Base-by-base conservation (phyloP, 2,888 invertebrate species). In the Oligia fasciuncula region DNA sequence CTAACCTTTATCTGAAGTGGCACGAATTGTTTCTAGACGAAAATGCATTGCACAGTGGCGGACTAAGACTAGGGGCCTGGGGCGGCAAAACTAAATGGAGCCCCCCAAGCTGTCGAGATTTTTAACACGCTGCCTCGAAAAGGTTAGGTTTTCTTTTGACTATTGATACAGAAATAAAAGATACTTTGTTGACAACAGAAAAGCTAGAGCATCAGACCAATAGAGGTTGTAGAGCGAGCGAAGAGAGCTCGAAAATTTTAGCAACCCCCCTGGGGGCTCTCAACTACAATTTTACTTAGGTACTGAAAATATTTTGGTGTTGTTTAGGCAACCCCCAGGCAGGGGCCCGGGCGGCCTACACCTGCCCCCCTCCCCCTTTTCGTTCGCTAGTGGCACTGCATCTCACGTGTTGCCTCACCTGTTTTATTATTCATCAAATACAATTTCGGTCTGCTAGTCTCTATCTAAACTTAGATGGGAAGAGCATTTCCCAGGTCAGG, bases 341-440 rank as follows among this genome's bases (percentile, higher is more conserved):
- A 4, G 60, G n/a, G 29, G 8, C 17, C 35, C 2, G 14, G 14
- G 29, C 17, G 6, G 17, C 14, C 4, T 54, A 54, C 6, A n/a
- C 23, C 9, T 57, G 9, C 23, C 60, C 60, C 60, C 13, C 0
- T 13, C 2, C 17, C 14, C 0, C 19, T 19, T 9, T 63, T 19
- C 17, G 8, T 19, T 35, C 63, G 35, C 63, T 35, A 35, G 35
- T 35, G 17, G n/a, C 78, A 66, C 9, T 35, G 51, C 46, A 49
- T 4, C 62, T 40, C n/a, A 62, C 60, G 35, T 62, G 73, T 43
- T n/a, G 13, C 49, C 35, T 60, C 8, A 35, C 19, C 9, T 29
- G 35, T 40, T 76, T 49, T 74, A 74, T 76, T 62, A 75, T 76
- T 62, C 14, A 75, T 51, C 14, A 62, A 43, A 62, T 40, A 51